phyloP scores from a whole-genome alignment of 2,113 vertebrate species.

The Platichthys flesus region DNA sequence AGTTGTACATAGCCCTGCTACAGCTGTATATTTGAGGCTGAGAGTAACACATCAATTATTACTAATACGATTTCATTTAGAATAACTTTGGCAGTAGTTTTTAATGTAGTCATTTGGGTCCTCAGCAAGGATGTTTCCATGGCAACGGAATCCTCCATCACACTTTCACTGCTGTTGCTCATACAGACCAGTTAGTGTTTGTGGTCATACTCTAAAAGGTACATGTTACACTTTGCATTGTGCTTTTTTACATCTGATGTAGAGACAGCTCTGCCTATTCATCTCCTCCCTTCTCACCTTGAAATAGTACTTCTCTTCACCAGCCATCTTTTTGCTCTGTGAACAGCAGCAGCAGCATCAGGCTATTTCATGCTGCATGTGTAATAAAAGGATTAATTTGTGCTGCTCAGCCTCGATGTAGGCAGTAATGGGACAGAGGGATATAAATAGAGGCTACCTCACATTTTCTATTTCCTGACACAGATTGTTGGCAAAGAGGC shows the following conservation, averaged over 20 bases:
- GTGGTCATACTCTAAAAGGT: neutral
- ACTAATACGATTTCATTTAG: neutral
- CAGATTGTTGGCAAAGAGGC: constrained; percentile 25
- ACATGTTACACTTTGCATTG: neutral
- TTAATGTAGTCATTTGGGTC: neutral
- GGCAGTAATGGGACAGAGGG: constrained; percentile 64
- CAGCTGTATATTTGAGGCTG: too few species aligned
- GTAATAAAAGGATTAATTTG: constrained; percentile 78
- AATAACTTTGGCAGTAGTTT: neutral
- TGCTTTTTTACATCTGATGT: neutral
- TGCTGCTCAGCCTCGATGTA: constrained; percentile 62
- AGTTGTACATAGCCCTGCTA: too few species aligned
- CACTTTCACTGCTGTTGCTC: neutral
- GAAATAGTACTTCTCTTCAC: constrained; percentile 8
- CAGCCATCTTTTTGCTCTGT: constrained; percentile 18
- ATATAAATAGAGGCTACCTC: constrained; percentile 73
- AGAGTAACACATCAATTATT: too few species aligned
- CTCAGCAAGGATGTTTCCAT: constrained; percentile 32
- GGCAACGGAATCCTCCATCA: constrained; percentile 4
- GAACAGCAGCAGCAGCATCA: constrained; percentile 20
- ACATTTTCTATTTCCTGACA: constrained; percentile 58
- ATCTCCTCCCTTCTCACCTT: neutral
- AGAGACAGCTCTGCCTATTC: neutral
- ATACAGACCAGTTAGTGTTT: neutral
- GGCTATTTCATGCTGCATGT: constrained; percentile 71